These are phyloP conservation scores for Drosophila percnosoma DNA, from an alignment of 2,888 invertebrate species.

Conservation along the genomic window DNA sequence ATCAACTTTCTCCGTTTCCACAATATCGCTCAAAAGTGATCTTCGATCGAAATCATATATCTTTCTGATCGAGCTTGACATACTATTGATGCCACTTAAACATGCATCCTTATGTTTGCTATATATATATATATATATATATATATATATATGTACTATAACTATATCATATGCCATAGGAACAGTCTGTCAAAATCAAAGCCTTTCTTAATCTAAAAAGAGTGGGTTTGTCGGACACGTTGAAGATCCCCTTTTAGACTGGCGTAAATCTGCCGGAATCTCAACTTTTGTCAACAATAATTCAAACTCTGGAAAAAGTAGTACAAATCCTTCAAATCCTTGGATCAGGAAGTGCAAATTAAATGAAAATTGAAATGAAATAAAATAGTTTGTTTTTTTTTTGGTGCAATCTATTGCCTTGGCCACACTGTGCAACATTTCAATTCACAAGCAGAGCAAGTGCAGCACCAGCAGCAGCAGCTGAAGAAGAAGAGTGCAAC, in stretches of 20 bases:
- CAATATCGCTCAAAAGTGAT: not conserved
- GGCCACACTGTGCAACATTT: conserved; percentile 41
- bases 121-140: no score
- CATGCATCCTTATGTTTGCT: not conserved
- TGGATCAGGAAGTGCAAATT: not conserved
- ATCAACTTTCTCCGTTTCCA: not conserved
- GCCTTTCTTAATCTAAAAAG: not conserved
- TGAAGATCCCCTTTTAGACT: not conserved
- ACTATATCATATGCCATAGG: not conserved
- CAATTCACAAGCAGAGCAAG: conserved; percentile 53
- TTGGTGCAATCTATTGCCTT: not conserved
- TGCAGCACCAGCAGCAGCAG: conserved; percentile 3
- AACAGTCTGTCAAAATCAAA: not conserved
- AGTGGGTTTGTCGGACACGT: not conserved
- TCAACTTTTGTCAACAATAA: not conserved
- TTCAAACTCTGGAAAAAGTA: not conserved
- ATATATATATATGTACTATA: no score
- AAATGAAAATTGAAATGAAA: not conserved
- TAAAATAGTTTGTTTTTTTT: not conserved
- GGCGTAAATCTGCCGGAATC: not conserved
- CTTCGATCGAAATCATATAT: not conserved
- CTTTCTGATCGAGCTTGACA: not conserved
- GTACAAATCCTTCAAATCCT: not conserved
- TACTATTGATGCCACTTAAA: not conserved
- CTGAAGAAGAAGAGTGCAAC: not conserved